Evolutionary conservation across 2,888 invertebrate genomes (phyloP).

Genomic region (Drosophila nr. medialis): DNA sequence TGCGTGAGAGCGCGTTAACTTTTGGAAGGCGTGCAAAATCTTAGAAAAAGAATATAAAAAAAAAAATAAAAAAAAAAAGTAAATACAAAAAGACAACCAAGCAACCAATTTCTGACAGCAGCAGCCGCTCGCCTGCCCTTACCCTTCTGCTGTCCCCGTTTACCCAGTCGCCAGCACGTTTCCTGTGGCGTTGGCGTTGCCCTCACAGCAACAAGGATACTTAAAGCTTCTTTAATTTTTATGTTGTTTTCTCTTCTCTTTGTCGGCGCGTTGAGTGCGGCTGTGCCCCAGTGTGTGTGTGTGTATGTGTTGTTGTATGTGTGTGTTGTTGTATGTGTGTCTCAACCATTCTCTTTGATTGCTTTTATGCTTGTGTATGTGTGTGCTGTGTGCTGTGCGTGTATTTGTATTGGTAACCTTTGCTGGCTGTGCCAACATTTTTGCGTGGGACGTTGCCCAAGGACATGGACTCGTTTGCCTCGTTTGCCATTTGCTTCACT

Average conservation of each 20-base stretch:
- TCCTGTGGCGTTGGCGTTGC: constrained; percentile 61
- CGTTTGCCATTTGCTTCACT: constrained; percentile 61
- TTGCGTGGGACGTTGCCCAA: constrained; percentile 81
- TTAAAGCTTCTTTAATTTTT: constrained; percentile 81
- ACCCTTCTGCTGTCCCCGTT: constrained; percentile 13
- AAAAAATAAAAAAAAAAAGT: constrained; percentile 16
- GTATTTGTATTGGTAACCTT: constrained; percentile 71
- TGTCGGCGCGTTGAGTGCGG: constrained; percentile 60
- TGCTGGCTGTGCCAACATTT: constrained; percentile 64
- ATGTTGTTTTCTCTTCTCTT: constrained; percentile 79
- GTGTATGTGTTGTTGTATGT: constrained; percentile 5
- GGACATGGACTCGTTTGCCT: constrained; percentile 76
- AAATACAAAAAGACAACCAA: constrained; percentile 38
- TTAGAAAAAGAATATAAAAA: constrained; percentile 37
- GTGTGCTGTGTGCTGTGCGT: constrained; percentile 9
- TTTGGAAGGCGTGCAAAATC: constrained; percentile 71
- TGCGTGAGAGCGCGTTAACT: constrained; percentile 72
- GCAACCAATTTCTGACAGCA: constrained; percentile 53
- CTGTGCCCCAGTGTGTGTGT: constrained; percentile 30
- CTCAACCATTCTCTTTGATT: constrained; percentile 39
- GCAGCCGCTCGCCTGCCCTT: constrained; percentile 1
- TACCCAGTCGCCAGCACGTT: constrained; percentile 18
- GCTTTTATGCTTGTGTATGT: constrained; percentile 35
- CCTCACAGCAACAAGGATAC: constrained; percentile 67
- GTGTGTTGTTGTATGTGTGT: constrained; percentile 14